Conservation (phyloP, 1,140 invertebrate genomes). For the Hypothenemus hampei region DNA sequence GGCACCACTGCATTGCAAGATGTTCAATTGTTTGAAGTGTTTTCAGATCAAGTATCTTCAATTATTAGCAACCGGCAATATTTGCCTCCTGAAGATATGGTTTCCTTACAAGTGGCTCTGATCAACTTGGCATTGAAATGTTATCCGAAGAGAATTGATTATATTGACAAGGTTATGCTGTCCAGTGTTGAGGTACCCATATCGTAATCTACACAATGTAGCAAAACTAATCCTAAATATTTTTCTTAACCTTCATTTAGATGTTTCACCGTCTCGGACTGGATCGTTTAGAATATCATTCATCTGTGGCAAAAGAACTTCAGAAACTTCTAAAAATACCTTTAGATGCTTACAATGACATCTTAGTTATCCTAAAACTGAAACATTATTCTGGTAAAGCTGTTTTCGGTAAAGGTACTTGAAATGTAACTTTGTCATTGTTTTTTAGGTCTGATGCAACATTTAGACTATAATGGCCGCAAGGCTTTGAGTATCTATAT, state of each 20-base stretch:
- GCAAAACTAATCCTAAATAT: no score
- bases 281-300: constrained; percentile 67
- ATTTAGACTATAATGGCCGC: constrained; percentile 86
- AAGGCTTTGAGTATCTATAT: constrained; percentile 85
- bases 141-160: constrained; percentile 90
- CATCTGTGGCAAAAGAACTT: constrained; percentile 84
- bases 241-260: no score
- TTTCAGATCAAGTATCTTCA: constrained; percentile 94
- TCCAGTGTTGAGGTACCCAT: constrained; percentile 69
- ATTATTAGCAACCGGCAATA: constrained; percentile 90
- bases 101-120: constrained; percentile 91
- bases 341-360: constrained; percentile 90
- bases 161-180: constrained; percentile 92
- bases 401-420: no score
- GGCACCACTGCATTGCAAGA: constrained; percentile 49
- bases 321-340: constrained; percentile 91
- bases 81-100: constrained; percentile 94
- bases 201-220: no score
- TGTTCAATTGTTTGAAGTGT: constrained; percentile 95
- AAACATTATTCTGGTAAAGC: constrained; percentile 67
- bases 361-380: constrained; percentile 78
- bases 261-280: constrained; percentile 44
- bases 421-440: no score
- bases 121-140: constrained; percentile 94
- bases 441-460: constrained; percentile 62